Evolutionary conservation across 2,888 invertebrate species (phyloP).

Genomic region (Protonemura montana): DNA sequence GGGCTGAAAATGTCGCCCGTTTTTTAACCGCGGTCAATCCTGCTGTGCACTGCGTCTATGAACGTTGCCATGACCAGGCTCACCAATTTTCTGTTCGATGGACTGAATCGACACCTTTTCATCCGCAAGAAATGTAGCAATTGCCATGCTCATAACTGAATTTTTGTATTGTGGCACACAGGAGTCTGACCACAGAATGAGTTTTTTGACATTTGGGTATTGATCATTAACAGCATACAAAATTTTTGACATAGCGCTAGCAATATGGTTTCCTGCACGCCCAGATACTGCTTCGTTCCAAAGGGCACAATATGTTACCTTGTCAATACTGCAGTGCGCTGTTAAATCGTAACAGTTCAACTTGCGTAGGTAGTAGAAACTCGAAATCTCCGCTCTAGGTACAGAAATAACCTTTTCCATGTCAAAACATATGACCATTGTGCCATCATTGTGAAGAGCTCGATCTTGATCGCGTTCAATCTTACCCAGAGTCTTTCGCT

Average conservation of each 20-base stretch:
- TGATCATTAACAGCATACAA: constrained; percentile 42
- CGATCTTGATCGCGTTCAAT: neutral
- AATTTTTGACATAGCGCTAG: constrained; percentile 47
- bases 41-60: no score
- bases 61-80: no score
- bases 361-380: no score
- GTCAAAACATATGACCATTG: neutral
- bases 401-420: no score
- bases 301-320: constrained; percentile 3
- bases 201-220: constrained; percentile 37
- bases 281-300: constrained; percentile 47
- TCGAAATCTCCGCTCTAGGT: no score
- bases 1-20: no score
- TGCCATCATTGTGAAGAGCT: neutral
- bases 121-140: no score
- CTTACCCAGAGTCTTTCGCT: neutral
- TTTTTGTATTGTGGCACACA: constrained; percentile 48
- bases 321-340: neutral
- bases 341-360: no score
- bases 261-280: constrained; percentile 44
- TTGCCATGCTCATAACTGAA: constrained; percentile 36
- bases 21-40: no score
- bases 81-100: no score
- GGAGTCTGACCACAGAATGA: constrained; percentile 49
- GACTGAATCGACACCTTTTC: no score